Evolutionary conservation across 2,888 invertebrate genomes (phyloP).

Genomic region (Blastobasis lacticolella): DNA sequence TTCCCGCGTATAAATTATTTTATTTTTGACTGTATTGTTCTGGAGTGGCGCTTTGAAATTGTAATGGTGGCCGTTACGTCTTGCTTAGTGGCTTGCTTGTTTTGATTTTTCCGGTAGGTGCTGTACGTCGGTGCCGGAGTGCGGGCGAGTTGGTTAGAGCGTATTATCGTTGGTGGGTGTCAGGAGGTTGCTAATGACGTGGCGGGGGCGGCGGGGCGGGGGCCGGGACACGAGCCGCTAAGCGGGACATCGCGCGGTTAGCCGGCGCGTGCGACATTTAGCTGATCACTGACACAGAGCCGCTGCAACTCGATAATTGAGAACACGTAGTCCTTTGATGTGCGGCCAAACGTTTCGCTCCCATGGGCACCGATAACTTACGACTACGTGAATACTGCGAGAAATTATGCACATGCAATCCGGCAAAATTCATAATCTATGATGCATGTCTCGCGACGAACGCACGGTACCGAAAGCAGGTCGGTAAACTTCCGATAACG

Average conservation of each 20-base stretch:
- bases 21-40: constrained; percentile 70
- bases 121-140: too few species aligned
- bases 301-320: constrained; percentile 12
- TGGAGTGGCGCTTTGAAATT: constrained; percentile 61
- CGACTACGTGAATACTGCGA: too few species aligned
- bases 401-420: too few species aligned
- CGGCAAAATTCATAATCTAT: too few species aligned
- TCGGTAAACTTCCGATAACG: too few species aligned
- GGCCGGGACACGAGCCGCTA: constrained; percentile 28
- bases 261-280: constrained; percentile 35
- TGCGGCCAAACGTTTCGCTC: too few species aligned
- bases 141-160: too few species aligned
- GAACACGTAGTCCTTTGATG: not conserved
- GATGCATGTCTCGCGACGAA: not conserved
- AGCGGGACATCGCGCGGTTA: constrained; percentile 25
- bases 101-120: not conserved
- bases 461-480: not conserved
- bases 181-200: constrained; percentile 32
- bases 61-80: constrained; percentile 55
- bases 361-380: too few species aligned
- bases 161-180: too few species aligned
- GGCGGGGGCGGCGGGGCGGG: constrained; percentile 25
- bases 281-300: constrained; percentile 38
- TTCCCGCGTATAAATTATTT: constrained; percentile 69
- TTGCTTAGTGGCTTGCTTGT: constrained; percentile 14